These are phyloP conservation scores for Stenoptilia bipunctidactyla DNA, from an alignment of 2,888 invertebrate species.

Conservation along the genomic window DNA sequence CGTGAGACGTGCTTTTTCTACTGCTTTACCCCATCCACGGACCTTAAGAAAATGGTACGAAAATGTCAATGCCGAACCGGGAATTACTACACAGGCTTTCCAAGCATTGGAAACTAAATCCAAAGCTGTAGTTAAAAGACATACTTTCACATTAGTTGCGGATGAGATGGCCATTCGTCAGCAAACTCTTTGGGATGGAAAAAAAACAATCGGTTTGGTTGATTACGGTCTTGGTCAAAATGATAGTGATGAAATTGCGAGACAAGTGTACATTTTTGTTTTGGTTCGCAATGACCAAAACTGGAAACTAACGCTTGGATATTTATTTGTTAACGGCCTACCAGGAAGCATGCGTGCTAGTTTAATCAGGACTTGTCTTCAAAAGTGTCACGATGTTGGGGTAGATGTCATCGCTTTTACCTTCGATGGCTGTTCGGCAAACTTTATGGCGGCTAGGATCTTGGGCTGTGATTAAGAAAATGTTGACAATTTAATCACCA, in stretches of 20 bases:
- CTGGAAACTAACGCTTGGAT: conserved; percentile 28
- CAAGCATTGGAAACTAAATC: no score
- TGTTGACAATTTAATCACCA: conserved; percentile 13
- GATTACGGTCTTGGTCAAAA: no score
- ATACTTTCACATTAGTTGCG: no score
- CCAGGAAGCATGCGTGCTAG: conserved; percentile 17
- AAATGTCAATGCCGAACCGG: no score
- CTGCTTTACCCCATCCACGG: no score
- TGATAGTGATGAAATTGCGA: conserved; percentile 4
- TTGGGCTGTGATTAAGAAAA: conserved; percentile 16
- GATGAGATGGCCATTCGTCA: no score
- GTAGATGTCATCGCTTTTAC: conserved; percentile 16
- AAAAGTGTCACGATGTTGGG: conserved; percentile 19
- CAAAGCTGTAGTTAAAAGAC: no score
- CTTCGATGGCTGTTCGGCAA: conserved; percentile 19
- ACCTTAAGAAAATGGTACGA: no score
- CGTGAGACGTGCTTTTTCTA: no score
- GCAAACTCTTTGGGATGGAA: no score
- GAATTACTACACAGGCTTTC: no score
- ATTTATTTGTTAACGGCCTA: conserved; percentile 23
- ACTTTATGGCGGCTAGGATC: conserved; percentile 15
- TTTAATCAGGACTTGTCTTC: conserved; percentile 17
- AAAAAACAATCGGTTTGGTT: no score
- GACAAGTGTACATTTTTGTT: conserved; percentile 23
- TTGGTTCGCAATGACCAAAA: conserved; percentile 20